These are phyloP conservation scores for Diloba caeruleocephala DNA, from an alignment of 2,888 invertebrate genomes.

Conservation along the genomic window DNA sequence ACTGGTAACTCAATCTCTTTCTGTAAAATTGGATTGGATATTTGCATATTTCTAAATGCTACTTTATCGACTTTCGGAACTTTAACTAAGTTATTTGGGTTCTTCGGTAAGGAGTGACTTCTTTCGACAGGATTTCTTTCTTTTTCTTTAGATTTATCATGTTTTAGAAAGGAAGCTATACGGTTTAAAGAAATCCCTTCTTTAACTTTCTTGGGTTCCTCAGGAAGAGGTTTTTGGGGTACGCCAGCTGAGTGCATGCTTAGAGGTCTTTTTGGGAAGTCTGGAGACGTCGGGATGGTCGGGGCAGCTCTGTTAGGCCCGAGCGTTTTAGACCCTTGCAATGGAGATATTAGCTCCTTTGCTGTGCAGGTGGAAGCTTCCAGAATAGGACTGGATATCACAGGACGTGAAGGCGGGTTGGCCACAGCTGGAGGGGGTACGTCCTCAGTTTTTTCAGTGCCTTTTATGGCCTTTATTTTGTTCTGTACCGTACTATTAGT, in stretches of 20 bases:
- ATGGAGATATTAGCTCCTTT: slow-evolving; percentile 91
- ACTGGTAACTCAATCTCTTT: slow-evolving; percentile 90
- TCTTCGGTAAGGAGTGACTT: slow-evolving; percentile 90
- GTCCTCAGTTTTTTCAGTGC: slow-evolving; percentile 80
- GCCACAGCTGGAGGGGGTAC: slow-evolving; percentile 71
- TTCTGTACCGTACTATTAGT: slow-evolving; percentile 80
- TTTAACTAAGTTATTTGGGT: slow-evolving; percentile 89
- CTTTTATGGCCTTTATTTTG: slow-evolving; percentile 82
- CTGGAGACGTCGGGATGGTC: slow-evolving; percentile 78
- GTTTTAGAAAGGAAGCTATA: slow-evolving; percentile 93
- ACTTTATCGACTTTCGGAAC: slow-evolving; percentile 92
- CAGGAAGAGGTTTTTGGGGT: slow-evolving; percentile 81
- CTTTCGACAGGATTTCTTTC: slow-evolving; percentile 84
- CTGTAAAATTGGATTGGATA: slow-evolving; percentile 95
- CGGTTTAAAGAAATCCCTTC: slow-evolving; percentile 91
- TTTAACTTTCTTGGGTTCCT: slow-evolving; percentile 88
- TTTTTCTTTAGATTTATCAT: slow-evolving; percentile 88
- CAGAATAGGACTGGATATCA: slow-evolving; percentile 94
- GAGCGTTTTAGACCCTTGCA: slow-evolving; percentile 89
- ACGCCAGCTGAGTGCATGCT: slow-evolving; percentile 82
- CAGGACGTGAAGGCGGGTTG: slow-evolving; percentile 92
- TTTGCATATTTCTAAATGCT: slow-evolving; percentile 92
- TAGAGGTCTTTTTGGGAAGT: slow-evolving; percentile 84
- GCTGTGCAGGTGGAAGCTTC: slow-evolving; percentile 95
- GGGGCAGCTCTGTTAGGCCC: slow-evolving; percentile 90